Evolutionary conservation across 2,888 invertebrate genomes (phyloP).

Genomic region (Cylindroiulus punctatus): DNA sequence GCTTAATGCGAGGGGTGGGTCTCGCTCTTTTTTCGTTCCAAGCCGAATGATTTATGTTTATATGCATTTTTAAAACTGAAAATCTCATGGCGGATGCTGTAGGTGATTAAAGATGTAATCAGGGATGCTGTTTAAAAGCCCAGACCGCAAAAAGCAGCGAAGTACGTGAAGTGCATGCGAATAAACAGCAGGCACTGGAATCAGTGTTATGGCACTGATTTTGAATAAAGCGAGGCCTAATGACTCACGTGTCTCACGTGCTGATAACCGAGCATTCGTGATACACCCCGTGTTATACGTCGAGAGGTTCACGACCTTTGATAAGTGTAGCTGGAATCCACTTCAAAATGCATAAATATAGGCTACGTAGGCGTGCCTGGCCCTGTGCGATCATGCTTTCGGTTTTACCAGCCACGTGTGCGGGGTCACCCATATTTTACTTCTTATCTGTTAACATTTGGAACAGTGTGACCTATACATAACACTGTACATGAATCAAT

Average conservation of each 20-base stretch:
- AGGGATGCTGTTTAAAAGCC: neutral
- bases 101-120: constrained; percentile 4
- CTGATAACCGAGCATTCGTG: neutral
- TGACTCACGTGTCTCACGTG: neutral
- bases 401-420: neutral
- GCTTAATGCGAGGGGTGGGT: neutral
- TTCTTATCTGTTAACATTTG: neutral
- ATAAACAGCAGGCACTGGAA: neutral
- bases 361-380: neutral
- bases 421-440: neutral
- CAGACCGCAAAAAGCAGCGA: neutral
- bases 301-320: constrained; percentile 17
- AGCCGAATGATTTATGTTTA: neutral
- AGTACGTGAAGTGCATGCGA: neutral
- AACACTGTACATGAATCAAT: too few relatives aligned
- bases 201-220: neutral
- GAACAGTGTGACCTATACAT: too few relatives aligned
- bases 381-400: neutral
- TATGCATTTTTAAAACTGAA: neutral
- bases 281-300: neutral
- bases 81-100: neutral
- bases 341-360: constrained; percentile 40
- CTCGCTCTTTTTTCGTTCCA: neutral
- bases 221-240: neutral
- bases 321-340: constrained; percentile 35